phyloP scores from a whole-genome alignment of 2,888 invertebrate species.

The Ctenicera cuprea region DNA sequence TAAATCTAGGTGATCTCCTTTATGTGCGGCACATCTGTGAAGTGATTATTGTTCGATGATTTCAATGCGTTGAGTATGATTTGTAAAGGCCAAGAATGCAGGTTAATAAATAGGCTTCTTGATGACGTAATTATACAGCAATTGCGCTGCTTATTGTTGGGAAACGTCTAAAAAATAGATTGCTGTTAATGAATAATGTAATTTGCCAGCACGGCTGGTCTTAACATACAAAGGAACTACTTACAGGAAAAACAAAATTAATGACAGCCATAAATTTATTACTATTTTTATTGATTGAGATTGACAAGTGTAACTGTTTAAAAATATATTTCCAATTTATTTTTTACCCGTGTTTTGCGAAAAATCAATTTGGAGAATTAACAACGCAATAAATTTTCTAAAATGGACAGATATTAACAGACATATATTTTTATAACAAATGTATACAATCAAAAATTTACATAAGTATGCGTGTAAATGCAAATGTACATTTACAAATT shows the following conservation, averaged over 20 bases:
- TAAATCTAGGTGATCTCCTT: slow-evolving; percentile 52
- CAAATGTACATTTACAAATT: slow-evolving; percentile 49
- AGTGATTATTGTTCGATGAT: slow-evolving; percentile 47
- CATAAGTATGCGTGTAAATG: slow-evolving; percentile 52
- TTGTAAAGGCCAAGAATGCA: slow-evolving; percentile 46
- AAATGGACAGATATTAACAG: slow-evolving; percentile 38
- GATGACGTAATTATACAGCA: slow-evolving; percentile 38
- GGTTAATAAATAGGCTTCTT: slow-evolving; percentile 44
- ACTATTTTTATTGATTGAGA: slow-evolving; percentile 36
- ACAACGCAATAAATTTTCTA: slow-evolving; percentile 40
- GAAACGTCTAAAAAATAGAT: slow-evolving; percentile 27
- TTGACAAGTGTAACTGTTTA: slow-evolving; percentile 41
- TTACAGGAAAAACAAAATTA: slow-evolving; percentile 37
- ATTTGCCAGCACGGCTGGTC: slow-evolving; percentile 21
- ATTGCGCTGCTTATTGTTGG: slow-evolving; percentile 32
- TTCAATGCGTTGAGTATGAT: slow-evolving; percentile 41
- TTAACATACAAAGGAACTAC: slow-evolving; percentile 25
- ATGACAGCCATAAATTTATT: slow-evolving; percentile 33
- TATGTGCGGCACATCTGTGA: slow-evolving; percentile 49
- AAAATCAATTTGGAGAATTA: slow-evolving; percentile 43
- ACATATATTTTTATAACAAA: slow-evolving; percentile 46
- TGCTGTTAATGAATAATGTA: slow-evolving; percentile 27
- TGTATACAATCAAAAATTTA: slow-evolving; percentile 52
- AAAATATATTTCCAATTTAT: slow-evolving; percentile 34
- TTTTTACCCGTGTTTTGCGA: slow-evolving; percentile 37